phyloP scores from a whole-genome alignment of 2,797 vertebrate species.

The Balearica regulorum region DNA sequence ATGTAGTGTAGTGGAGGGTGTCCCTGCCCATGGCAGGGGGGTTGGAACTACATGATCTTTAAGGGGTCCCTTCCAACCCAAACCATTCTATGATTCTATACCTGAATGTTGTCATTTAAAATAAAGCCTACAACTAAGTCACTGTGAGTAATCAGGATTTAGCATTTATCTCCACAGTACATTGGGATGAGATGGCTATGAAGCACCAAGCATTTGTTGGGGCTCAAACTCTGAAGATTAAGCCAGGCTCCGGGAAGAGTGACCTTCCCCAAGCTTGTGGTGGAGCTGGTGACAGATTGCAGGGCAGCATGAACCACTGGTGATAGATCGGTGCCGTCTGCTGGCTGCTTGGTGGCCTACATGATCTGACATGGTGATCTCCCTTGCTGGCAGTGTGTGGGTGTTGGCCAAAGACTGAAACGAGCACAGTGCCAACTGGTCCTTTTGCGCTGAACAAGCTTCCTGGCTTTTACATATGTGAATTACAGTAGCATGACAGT shows the following conservation, averaged over 20 bases:
- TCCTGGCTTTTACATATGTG: neutral
- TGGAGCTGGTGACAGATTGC: neutral
- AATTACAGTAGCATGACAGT: rapidly evolving
- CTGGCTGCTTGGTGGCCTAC: neutral
- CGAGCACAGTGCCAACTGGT: neutral
- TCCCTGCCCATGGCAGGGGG: no score
- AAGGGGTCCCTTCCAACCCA: no score
- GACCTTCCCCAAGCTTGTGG: neutral
- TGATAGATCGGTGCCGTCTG: neutral
- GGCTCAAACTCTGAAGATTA: neutral
- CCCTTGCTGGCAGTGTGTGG: rapidly evolving
- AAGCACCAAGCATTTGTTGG: neutral
- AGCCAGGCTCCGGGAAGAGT: neutral
- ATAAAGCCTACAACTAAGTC: neutral
- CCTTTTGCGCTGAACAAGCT: rapidly evolving
- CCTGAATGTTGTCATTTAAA: neutral
- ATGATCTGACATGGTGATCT: neutral
- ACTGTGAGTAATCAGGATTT: neutral
- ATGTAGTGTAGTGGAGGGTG: no score
- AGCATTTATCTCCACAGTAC: neutral
- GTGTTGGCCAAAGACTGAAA: neutral
- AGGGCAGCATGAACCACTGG: neutral
- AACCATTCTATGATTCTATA: neutral
- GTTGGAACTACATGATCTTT: no score
- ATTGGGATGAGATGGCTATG: neutral